Conservation (phyloP, 2,797 vertebrate species). For the Pangasius larnaudii region DNA sequence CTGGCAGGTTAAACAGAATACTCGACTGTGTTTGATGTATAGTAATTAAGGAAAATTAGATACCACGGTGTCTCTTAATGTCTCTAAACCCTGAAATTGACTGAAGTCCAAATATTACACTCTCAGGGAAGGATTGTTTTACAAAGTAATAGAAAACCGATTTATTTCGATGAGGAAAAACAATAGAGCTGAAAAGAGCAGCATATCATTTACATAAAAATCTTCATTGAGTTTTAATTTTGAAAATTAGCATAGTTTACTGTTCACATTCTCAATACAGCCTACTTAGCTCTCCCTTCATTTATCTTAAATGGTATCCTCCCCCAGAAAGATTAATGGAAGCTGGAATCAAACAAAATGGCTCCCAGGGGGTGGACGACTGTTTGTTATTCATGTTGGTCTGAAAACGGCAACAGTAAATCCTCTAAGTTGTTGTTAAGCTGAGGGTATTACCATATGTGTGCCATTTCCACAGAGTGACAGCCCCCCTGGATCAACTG, state of each 20-base stretch:
- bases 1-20: constrained; percentile 10
- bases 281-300: constrained; percentile 68
- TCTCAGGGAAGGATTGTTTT: constrained; percentile 26
- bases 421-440: constrained; percentile 91
- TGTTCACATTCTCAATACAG: constrained; percentile 68
- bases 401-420: constrained; percentile 89
- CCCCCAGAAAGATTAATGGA: constrained; percentile 88
- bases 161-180: constrained; percentile 54
- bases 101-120: constrained; percentile 10
- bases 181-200: constrained; percentile 56
- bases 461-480: constrained; percentile 87
- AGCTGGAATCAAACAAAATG: constrained; percentile 86
- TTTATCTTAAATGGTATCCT: constrained; percentile 83
- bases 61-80: neutral
- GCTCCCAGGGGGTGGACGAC: constrained; percentile 84
- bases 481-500: constrained; percentile 85
- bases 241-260: constrained; percentile 78
- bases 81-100: constrained; percentile 33
- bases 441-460: constrained; percentile 87
- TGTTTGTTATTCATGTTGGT: constrained; percentile 89
- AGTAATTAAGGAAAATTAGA: constrained; percentile 24
- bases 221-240: constrained; percentile 71
- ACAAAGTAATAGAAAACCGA: constrained; percentile 47
- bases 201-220: constrained; percentile 68
- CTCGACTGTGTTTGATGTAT: neutral